phyloP scores from a whole-genome alignment of 2,113 vertebrate genomes.

The Pipa parva region DNA sequence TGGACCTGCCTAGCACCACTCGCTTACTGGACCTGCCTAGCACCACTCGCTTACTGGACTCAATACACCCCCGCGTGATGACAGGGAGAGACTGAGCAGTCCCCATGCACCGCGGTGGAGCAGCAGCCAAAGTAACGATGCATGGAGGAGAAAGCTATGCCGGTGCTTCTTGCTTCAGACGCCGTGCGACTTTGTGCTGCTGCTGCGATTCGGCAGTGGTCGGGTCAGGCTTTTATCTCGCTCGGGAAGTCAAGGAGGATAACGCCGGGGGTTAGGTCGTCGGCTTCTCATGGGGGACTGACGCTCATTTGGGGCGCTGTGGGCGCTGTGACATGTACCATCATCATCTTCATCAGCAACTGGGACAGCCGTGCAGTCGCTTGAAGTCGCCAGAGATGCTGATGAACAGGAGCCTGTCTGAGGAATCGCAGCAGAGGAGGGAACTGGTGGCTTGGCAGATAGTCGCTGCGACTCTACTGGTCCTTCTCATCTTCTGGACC shows the following conservation, averaged over 20 bases:
- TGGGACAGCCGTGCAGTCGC: slow-evolving; percentile 7
- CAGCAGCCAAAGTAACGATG: slow-evolving; percentile 16
- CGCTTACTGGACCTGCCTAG: no score
- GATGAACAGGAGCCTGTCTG: slow-evolving; percentile 11
- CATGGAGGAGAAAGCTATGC: not conserved
- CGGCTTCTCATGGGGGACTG: slow-evolving; percentile 11
- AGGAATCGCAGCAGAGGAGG: slow-evolving; percentile 6
- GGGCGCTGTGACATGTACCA: not conserved
- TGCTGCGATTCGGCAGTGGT: not conserved
- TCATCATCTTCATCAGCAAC: not conserved
- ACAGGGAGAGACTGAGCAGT: not conserved
- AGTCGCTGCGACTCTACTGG: slow-evolving; percentile 75
- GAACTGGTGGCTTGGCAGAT: slow-evolving; percentile 56
- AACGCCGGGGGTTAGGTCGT: slow-evolving; percentile 2
- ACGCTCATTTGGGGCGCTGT: slow-evolving; percentile 1
- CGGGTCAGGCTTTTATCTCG: not conserved
- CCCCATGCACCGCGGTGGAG: not conserved
- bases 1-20: no score
- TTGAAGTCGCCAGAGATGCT: slow-evolving; percentile 20
- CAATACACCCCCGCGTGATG: no score
- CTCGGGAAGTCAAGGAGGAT: not conserved
- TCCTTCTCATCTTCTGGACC: slow-evolving; percentile 85
- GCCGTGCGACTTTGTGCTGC: slow-evolving; percentile 13
- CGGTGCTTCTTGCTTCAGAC: not conserved
- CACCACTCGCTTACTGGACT: no score